A percentile compares a stretch with the other conserved stretches of the same genome.
Evolutionary conservation across 2,797 vertebrate species (phyloP).

Genomic region (Nyctibius grandis): DNA sequence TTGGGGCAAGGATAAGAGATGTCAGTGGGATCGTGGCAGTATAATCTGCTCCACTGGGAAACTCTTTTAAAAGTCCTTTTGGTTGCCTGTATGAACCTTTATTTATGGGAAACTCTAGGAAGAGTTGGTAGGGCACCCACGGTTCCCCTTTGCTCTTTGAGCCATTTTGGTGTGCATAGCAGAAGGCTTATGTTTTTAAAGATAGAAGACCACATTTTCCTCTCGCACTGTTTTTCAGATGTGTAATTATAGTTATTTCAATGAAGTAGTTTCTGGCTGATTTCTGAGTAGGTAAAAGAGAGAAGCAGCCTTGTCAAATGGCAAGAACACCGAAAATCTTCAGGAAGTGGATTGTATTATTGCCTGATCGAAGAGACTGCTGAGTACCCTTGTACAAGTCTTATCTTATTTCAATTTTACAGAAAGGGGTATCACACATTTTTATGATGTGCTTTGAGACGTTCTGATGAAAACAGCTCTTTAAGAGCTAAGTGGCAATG

Average conservation of each 20-base stretch:
- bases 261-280: neutral
- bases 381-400: neutral
- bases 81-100: neutral
- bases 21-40: fast-evolving
- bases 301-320: neutral
- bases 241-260: neutral
- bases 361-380: neutral
- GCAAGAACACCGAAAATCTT: neutral
- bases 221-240: neutral
- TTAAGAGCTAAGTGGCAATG: neutral
- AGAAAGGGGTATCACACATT: neutral
- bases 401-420: neutral
- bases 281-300: neutral
- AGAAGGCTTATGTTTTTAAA: neutral
- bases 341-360: neutral
- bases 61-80: neutral
- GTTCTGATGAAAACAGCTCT: neutral
- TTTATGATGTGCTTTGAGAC: neutral
- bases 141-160: neutral
- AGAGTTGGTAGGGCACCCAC: neutral
- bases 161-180: neutral
- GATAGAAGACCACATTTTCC: neutral
- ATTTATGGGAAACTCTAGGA: neutral
- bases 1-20: neutral
- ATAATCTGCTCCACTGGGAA: neutral